Base-by-base conservation (phyloP, 2,888 invertebrate genomes). In the Gymnocheta viridis region DNA sequence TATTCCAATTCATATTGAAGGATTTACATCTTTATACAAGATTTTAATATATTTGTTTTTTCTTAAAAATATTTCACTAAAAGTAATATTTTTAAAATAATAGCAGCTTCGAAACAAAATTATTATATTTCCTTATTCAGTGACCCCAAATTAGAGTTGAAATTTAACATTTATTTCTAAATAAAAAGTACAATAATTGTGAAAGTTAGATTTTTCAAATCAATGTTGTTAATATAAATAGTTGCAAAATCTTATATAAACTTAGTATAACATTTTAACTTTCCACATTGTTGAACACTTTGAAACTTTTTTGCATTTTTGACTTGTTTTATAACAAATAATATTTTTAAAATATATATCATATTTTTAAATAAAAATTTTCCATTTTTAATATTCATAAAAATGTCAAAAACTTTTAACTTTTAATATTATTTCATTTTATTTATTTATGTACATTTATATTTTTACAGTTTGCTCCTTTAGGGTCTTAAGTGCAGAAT, bases 351-450 rank as follows among this genome's bases (percentile, higher is more conserved):
- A n/a, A 44, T 44, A 27, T n/a, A 62, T 41, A 62, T 6, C 38
- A 60, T 44, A 62, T 67, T 51, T 67, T 29, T n/a, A 29, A 76
- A 67, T 58, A 41, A 47, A 79, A 66, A 64, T 56, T 56, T 38
- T 5, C 2, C 3, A 44, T 32, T 56, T 79, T 56, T 54, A 62
- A 64, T 70, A 56, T 64, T 70, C 62, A 78, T 47, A 35, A 79
- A 67, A 81, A 51, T 66, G 66, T 73, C 80, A 80, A 38, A 73
- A 72, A 80, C 72, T 67, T 81, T 74, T 35, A 60, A 81, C 60
- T 74, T 81, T 74, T 49, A 35, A 41, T 62, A 44, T 47, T 54
- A 64, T 44, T 64, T 47, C 19, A 24, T 41, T 47, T 60, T 56
- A 66, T 54, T 60, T 60, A 69, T 69, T 69, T 77, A 47, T 49